Evolutionary conservation across 2,797 vertebrate species (phyloP).

Genomic region (Siniperca undulata): DNA sequence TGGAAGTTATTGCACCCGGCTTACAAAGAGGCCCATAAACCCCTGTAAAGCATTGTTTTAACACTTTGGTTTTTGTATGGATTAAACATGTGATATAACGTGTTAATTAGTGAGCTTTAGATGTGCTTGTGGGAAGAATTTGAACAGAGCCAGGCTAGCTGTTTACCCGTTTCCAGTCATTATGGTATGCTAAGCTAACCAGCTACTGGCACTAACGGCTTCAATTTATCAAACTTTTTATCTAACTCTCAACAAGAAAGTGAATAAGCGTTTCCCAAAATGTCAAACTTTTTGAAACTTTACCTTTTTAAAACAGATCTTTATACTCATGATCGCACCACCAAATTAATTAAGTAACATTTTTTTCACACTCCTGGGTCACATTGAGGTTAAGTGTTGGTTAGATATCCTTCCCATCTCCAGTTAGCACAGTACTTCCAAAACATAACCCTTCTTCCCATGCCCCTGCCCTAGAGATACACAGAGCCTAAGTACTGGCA

Average conservation of each 20-base stretch:
- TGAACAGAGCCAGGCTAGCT: neutral
- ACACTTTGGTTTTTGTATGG: neutral
- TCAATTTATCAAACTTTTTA: neutral
- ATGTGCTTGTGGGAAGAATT: neutral
- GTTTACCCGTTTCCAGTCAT: neutral
- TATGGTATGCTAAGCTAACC: neutral
- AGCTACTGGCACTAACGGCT: neutral
- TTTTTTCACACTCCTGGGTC: conserved; percentile 39
- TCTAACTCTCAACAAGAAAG: neutral
- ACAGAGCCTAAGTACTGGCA: conserved; percentile 49
- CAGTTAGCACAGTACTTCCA: conserved; percentile 47
- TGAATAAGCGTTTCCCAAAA: neutral
- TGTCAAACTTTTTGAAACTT: neutral
- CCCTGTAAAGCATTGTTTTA: neutral
- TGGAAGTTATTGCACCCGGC: neutral
- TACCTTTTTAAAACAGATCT: neutral
- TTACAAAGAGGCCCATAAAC: neutral
- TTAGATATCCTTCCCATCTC: conserved; percentile 30
- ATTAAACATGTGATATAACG: neutral
- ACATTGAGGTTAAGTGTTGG: conserved; percentile 42
- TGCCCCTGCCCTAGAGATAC: conserved; percentile 52
- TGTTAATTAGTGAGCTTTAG: neutral
- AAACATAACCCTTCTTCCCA: conserved; percentile 50
- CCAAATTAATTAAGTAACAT: neutral
- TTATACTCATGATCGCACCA: neutral